Base-by-base conservation (phyloP, 37 sponge, comb jelly and placozoan genomes). In the Beroe ovata region DNA sequence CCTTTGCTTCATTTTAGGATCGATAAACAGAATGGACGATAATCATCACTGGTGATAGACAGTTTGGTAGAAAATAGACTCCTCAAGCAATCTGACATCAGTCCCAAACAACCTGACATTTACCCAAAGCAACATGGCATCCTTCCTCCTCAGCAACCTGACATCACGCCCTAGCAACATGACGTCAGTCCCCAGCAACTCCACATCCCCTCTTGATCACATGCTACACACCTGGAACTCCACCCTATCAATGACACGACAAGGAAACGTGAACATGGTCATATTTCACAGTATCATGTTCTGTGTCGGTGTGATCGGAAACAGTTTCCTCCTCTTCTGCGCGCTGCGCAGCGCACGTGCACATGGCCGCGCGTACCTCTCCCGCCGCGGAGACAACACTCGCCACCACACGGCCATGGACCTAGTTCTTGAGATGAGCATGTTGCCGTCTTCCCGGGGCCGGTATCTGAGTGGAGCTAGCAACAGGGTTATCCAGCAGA, bases 291-390 rank as follows among this genome's bases (percentile, higher is more conserved):
- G 35, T 30, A 30, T 32, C 69, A 66, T 66, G 69, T 30, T 66
- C 69, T 14, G 25, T 29, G 36, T 66, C 8, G 69, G 69, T 3
- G 30, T 30, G 36, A 33, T 66, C 2, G 36, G 69, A 1, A 66
- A 66, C 69, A 37, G 32, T 37, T 30, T 66, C 1, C 69, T 66
- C 6, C 36, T 66, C 69, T 29, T 32, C 33, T 66, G 69, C 36
- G 30, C 69, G 16, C 69, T 66, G 32, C 33, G 35, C 33, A 47
- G 54, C 54, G 54, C 54, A 47, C 54, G 54, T 47, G 54, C 54
- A 47, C 6, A 47, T 11, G 6, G 11, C 6, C 54, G 11, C 54
- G 11, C 11, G 11, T 16, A 33, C 69, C 25, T 29, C 32, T 8
- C 25, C 29, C 36, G 30, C 8, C 69, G 18, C 18, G 34, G 34